Evolutionary conservation across 2,797 vertebrate genomes (phyloP), one percentile per base, ranked within the genome.

Genomic region (Jordanella pulchra): DNA sequence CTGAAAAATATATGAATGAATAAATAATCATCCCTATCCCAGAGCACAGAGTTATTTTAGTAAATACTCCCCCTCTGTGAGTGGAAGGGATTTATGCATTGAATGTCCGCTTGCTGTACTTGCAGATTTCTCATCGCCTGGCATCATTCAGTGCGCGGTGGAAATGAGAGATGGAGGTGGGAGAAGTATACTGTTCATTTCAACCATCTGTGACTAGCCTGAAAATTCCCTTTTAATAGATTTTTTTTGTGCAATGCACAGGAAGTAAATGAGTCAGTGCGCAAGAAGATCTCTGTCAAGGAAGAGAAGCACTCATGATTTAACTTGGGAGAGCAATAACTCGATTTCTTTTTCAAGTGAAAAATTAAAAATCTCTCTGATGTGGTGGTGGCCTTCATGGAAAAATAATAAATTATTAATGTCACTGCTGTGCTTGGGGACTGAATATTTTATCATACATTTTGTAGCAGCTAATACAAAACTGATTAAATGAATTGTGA

Each of bases 131-230:
- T 81, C 78, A 83, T 91, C 74, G 73, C 61, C 76, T 87, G 88
- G 78, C 84, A 85, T 86, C 76, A 76, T 80, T 86, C 76, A 73
- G 55, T 42, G 77, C 28, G 71, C 71, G 78, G 78, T 81, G 71
- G 81, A 81, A 79, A 87, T 86, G 77, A 84, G 81, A 87, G 84
- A 89, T 83, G 73, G 82, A 89, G 86, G 78, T 82, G 86, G 84
- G 84, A 80, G 79, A 75, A 72, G 68, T 87, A 71, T 85, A 82
- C 75, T 83, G 84, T 87, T 90, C 90, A 89, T 89, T 89, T 87
- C 85, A 84, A 77, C 90, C 89, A 89, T 92, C 85, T 91, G 87
- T 79, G 87, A 82, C 81, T 77, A 54, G 80, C 77, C 80, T 76
- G 77, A 84, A 89, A 86, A 84, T 77, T 77, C 75, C 61, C 82